phyloP scores from a whole-genome alignment of 2,797 vertebrate species.

The Glyptemys insculpta region DNA sequence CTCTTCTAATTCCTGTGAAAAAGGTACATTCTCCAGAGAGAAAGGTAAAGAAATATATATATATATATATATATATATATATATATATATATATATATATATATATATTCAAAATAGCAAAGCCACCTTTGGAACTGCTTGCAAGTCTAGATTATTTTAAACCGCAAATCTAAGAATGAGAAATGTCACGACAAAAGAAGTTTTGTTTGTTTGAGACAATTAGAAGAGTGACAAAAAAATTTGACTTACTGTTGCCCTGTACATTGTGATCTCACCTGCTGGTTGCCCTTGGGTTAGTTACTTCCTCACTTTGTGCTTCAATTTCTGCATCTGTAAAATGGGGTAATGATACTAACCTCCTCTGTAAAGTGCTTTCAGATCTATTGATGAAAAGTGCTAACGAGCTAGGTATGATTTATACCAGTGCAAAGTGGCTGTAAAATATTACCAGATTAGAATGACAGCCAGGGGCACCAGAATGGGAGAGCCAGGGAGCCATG shows the following conservation, averaged over 20 bases:
- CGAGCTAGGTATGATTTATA: background rate
- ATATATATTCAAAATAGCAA: background rate
- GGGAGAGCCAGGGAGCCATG: no score
- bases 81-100: background rate
- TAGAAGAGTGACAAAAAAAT: accelerated
- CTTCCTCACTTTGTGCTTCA: background rate
- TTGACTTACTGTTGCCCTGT: background rate
- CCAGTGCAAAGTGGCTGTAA: background rate
- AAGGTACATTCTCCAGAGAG: background rate
- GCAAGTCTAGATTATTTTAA: accelerated
- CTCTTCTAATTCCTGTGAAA: background rate
- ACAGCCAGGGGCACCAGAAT: no score
- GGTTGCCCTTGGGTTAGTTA: background rate
- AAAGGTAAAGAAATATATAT: no score
- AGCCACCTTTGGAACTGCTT: background rate
- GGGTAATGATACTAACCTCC: background rate
- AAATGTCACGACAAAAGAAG: background rate
- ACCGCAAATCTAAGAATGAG: accelerated
- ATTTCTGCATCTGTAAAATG: background rate
- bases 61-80: background rate
- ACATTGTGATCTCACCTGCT: background rate
- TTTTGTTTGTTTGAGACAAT: accelerated
- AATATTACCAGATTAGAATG: background rate
- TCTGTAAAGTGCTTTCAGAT: background rate
- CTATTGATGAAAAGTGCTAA: background rate